phyloP scores from a whole-genome alignment of 2,797 vertebrate species.

The Centropyge bicolor region DNA sequence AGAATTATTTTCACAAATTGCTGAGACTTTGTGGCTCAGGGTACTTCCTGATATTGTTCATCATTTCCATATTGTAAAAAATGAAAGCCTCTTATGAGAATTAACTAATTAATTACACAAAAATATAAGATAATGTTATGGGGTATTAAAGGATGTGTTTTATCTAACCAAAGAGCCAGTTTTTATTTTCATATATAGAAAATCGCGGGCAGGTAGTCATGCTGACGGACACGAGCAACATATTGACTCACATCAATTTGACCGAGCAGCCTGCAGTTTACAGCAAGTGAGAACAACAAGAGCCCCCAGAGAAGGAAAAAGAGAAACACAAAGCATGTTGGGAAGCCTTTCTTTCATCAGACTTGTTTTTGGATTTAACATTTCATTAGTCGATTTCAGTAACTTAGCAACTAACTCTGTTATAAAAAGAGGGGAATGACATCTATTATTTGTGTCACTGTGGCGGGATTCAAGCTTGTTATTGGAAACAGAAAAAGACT shows the following conservation, averaged over 20 bases:
- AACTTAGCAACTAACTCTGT: slow-evolving; percentile 67
- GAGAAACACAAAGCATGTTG: slow-evolving; percentile 33
- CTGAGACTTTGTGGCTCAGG: neutral
- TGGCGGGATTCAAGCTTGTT: slow-evolving; percentile 3
- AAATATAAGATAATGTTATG: neutral
- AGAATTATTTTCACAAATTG: slow-evolving; percentile 5
- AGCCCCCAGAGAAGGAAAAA: neutral
- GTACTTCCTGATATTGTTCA: neutral
- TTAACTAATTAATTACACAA: neutral
- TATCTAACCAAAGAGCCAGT: neutral
- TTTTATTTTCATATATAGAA: neutral
- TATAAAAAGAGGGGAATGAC: slow-evolving; percentile 35
- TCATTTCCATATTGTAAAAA: neutral
- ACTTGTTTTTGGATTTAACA: slow-evolving; percentile 39
- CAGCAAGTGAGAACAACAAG: slow-evolving; percentile 12
- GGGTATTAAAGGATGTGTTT: neutral
- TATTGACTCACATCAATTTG: slow-evolving; percentile 18
- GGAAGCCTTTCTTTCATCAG: slow-evolving; percentile 25
- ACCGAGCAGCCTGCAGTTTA: slow-evolving; percentile 17
- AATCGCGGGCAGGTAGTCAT: neutral
- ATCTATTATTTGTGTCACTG: slow-evolving; percentile 49
- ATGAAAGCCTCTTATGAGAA: neutral
- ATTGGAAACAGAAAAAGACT: slow-evolving; percentile 10
- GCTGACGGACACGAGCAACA: slow-evolving; percentile 10
- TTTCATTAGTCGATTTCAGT: slow-evolving; percentile 54